phyloP scores from a whole-genome alignment of 1,140 invertebrate genomes.

The Achatina immaculata region DNA sequence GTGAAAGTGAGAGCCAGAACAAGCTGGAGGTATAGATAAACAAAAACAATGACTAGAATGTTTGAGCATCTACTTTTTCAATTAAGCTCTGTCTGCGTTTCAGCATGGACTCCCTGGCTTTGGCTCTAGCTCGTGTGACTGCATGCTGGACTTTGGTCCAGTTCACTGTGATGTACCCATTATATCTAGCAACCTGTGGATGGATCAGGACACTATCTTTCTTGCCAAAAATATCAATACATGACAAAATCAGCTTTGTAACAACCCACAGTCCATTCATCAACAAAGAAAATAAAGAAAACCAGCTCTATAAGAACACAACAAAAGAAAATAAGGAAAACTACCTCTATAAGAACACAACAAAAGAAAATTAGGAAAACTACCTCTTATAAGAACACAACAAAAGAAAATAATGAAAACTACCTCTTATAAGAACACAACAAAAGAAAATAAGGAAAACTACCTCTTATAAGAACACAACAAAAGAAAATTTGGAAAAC shows the following conservation, averaged over 20 bases:
- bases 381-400: background rate
- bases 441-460: background rate
- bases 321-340: background rate
- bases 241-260: too few relatives aligned
- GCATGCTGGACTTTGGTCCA: slow-evolving; percentile 32
- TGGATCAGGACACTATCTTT: background rate
- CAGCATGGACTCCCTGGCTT: background rate
- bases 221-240: background rate
- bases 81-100: background rate
- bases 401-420: background rate
- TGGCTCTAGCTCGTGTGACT: background rate
- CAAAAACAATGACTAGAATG: too few relatives aligned
- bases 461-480: background rate
- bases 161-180: slow-evolving; percentile 25
- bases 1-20: too few relatives aligned
- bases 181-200: slow-evolving; percentile 30
- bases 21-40: too few relatives aligned
- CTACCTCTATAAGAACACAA: background rate
- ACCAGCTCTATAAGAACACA: background rate
- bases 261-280: too few relatives aligned
- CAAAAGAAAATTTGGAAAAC: background rate
- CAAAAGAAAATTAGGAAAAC: background rate
- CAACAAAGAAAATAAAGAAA: background rate
- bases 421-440: background rate
- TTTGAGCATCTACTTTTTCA: slow-evolving; percentile 12